Conservation (phyloP, 2,888 invertebrate species). For the Apodemia zela region DNA sequence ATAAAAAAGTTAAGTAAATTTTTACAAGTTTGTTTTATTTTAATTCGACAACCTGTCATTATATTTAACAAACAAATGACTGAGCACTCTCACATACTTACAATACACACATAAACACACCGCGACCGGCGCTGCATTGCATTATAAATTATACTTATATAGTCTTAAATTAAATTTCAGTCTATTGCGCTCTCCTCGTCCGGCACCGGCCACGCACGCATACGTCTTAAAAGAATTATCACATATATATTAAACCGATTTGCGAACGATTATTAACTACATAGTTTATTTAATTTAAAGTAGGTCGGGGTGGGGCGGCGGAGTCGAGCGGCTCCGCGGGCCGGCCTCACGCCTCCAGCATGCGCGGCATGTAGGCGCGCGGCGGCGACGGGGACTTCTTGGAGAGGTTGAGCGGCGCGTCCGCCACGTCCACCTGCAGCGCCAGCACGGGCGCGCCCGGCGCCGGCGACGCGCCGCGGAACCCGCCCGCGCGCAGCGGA, state of each 20-base stretch:
- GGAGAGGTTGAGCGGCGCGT: conserved; percentile 93
- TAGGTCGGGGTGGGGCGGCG: conserved; percentile 78
- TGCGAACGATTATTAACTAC: conserved; percentile 77
- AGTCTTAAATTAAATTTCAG: conserved; percentile 82
- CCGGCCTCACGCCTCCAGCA: conserved; percentile 83
- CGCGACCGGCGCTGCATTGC: conserved; percentile 82
- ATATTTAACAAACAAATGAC: conserved; percentile 83
- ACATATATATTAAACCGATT: conserved; percentile 85
- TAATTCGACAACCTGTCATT: conserved; percentile 89
- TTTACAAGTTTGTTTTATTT: conserved; percentile 80
- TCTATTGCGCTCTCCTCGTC: conserved; percentile 80
- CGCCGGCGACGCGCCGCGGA: conserved; percentile 26
- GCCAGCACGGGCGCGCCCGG: conserved; percentile 72
- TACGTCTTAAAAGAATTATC: conserved; percentile 82
- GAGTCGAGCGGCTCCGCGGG: conserved; percentile 73
- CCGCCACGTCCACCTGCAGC: conserved; percentile 89
- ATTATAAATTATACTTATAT: conserved; percentile 83
- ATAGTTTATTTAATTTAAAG: conserved; percentile 73
- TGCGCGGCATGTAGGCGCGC: conserved; percentile 82
- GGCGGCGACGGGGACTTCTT: conserved; percentile 87
- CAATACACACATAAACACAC: conserved; percentile 83
- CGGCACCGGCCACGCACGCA: conserved; percentile 78
- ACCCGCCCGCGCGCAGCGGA: conserved; percentile 62
- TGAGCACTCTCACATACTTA: conserved; percentile 83
- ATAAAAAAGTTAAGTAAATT: conserved; percentile 42